These are phyloP conservation scores for Lycia hirtaria DNA, from an alignment of 2,888 invertebrate genomes.

Conservation along the genomic window DNA sequence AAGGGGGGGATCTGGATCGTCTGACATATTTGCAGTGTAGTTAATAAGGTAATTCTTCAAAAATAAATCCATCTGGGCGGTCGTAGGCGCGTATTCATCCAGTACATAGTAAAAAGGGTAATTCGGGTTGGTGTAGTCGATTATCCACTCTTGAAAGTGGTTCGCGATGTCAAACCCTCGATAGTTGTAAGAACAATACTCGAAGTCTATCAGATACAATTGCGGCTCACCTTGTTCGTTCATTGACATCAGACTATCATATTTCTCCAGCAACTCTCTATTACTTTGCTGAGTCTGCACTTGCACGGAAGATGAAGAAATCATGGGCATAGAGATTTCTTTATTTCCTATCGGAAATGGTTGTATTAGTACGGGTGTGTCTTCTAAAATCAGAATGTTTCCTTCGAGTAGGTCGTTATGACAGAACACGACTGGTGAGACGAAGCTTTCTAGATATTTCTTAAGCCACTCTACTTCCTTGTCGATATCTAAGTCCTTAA, in stretches of 20 bases:
- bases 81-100: slow-evolving; percentile 89
- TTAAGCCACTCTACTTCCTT: slow-evolving; percentile 90
- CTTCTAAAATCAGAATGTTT: slow-evolving; percentile 84
- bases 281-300: slow-evolving; percentile 43
- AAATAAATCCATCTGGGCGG: slow-evolving; percentile 91
- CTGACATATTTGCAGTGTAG: slow-evolving; percentile 51
- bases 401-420: slow-evolving; percentile 98
- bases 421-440: slow-evolving; percentile 95
- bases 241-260: slow-evolving; percentile 67
- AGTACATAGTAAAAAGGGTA: slow-evolving; percentile 91
- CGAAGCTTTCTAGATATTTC: slow-evolving; percentile 82
- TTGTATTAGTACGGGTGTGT: slow-evolving; percentile 31
- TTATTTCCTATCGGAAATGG: background rate
- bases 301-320: slow-evolving; percentile 41
- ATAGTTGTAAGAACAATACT: slow-evolving; percentile 96
- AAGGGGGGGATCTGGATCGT: slow-evolving; percentile 48
- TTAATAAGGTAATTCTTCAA: slow-evolving; percentile 77
- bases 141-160: slow-evolving; percentile 96
- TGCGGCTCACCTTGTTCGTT: slow-evolving; percentile 83
- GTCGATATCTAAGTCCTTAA: slow-evolving; percentile 85
- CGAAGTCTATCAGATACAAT: slow-evolving; percentile 95
- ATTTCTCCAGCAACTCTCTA: slow-evolving; percentile 34
- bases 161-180: slow-evolving; percentile 97
- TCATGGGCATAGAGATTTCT: background rate
- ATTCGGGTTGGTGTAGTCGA: slow-evolving; percentile 92